Conservation (phyloP, 2,113 vertebrate genomes). For the Hippopotamus amphibius region DNA sequence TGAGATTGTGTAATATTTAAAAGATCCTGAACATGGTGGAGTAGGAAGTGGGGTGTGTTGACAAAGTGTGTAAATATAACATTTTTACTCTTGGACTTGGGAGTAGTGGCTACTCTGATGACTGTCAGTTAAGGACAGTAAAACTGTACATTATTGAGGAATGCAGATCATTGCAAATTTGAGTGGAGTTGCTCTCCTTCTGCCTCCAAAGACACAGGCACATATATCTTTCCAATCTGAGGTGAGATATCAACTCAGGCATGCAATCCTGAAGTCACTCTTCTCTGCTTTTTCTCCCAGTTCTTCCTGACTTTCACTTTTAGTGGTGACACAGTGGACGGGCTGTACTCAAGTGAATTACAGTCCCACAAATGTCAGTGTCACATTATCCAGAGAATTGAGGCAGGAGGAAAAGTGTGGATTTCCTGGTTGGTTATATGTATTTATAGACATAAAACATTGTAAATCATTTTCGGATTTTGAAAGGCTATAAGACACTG, state of each 20-base stretch:
- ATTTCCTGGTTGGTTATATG: neutral
- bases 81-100: neutral
- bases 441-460: neutral
- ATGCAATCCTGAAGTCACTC: neutral
- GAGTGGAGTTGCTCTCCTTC: neutral
- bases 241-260: neutral
- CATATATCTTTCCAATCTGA: neutral
- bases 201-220: neutral
- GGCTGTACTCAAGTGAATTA: neutral
- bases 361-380: neutral
- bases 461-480: neutral
- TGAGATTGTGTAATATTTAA: constrained; percentile 3
- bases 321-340: neutral
- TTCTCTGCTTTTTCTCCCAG: neutral
- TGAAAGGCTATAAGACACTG: neutral
- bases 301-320: constrained; percentile 30
- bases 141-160: neutral
- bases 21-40: neutral
- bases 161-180: neutral
- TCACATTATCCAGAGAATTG: neutral
- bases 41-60: neutral
- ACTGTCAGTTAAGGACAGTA: neutral
- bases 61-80: neutral
- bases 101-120: neutral
- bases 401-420: neutral